Percentiles rank a stretch among this genome's conserved stretches.
Conservation (phyloP, 1,140 invertebrate genomes). For the Radopholus similis region DNA sequence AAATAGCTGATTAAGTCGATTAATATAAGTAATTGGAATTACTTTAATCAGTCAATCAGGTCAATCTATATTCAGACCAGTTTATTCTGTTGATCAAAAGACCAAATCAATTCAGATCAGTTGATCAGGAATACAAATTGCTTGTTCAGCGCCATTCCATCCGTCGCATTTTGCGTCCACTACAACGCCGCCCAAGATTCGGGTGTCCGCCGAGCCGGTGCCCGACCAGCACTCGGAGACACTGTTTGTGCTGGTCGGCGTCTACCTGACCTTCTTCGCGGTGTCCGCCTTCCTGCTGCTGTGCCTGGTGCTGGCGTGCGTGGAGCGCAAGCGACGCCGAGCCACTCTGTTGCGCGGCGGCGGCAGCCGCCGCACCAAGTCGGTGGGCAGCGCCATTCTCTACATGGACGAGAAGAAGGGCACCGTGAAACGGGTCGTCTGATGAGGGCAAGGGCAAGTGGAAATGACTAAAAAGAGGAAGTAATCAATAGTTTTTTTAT, state of each 20-base stretch:
- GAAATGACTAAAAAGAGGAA: too few species aligned
- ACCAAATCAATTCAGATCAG: too few species aligned
- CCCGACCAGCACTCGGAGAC: neutral
- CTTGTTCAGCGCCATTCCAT: neutral
- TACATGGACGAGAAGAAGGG: neutral
- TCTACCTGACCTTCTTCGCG: conserved; percentile 10
- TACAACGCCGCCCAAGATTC: neutral
- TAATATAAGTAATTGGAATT: too few species aligned
- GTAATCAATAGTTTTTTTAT: too few species aligned
- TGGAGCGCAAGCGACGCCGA: conserved; percentile 5
- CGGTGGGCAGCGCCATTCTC: neutral
- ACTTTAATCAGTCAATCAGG: too few species aligned
- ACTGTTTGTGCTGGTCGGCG: conserved; percentile 9
- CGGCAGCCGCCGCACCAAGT: neutral
- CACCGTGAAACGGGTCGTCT: neutral
- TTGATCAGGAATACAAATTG: too few species aligned
- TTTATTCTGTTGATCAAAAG: too few species aligned
- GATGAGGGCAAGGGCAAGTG: too few species aligned
- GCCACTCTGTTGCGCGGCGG: neutral
- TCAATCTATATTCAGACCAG: too few species aligned
- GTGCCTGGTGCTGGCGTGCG: conserved; percentile 6
- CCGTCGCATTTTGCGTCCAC: neutral
- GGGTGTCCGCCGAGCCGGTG: conserved; percentile 7
- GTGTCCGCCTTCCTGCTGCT: conserved; percentile 10
- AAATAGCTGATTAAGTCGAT: too few species aligned